Evolutionary conservation across 2,888 invertebrate species (phyloP), one percentile per base, ranked within the genome.

Genomic region (Ophioninae sp.): DNA sequence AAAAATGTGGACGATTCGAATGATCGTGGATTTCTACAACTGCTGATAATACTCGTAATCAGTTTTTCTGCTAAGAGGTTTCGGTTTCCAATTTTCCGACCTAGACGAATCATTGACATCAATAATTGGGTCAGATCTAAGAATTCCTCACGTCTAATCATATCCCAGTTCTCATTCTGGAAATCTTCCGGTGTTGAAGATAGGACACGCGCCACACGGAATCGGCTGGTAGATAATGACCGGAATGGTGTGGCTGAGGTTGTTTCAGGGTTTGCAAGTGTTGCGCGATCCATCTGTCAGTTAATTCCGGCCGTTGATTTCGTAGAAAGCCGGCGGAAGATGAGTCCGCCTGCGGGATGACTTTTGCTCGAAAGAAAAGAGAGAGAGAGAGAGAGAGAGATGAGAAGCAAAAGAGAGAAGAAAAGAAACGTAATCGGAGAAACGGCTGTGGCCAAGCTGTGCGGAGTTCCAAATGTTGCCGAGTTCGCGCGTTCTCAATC

Each of bases 221-320:
- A 44, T 44, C 13, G 44, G 17, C 72, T 63, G 23, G 63, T 10
- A 63, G 6, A 39, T 71, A 22, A 41, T 9, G 13, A 20, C 6
- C 58, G 51, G 13, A 51, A 51, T 59, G 59, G 22, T 22, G 59
- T 61, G 71, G 64, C 65, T 71, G 76, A 76, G 73, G 68, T 80
- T 20, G 83, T 76, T 73, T 81, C 68, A 61, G 71, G 37, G 76
- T 51, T 77, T 7, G 56, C 30, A 13, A 51, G 13, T 44, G 30
- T 74, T 69, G 86, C 80, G 83, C 84, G 84, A 87, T 84, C 82
- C 85, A 84, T 85, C 86, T 80, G 84, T 85, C 85, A 84, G 81
- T 85, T 87, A 88, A 87, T 88, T 88, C 84, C 81, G 86, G 82
- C 78, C 82, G 85, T 87, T 82, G 83, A 88, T 86, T 88, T 86